phyloP scores from a whole-genome alignment of 2,797 vertebrate species.

The Acipenser ruthenus region DNA sequence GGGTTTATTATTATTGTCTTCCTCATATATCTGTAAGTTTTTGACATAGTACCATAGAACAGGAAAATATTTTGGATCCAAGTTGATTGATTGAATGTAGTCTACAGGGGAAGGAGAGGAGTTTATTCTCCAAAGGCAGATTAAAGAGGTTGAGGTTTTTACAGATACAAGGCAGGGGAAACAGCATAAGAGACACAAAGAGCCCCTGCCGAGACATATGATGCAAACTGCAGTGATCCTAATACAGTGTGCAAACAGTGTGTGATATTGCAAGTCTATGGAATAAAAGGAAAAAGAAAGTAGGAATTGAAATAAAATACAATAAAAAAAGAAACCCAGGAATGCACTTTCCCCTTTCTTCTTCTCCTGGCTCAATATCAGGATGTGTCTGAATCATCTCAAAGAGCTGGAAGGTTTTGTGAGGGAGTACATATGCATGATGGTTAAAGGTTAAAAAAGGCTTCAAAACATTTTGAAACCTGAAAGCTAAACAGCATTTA shows the following conservation, averaged over 20 bases:
- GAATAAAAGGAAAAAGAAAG: conserved; percentile 2
- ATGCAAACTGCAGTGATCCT: neutral
- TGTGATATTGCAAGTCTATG: neutral
- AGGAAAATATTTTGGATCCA: neutral
- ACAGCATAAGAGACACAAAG: neutral
- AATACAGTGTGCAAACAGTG: neutral
- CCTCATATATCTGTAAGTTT: neutral
- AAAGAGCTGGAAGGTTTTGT: neutral
- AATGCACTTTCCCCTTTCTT: neutral
- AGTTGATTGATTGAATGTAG: neutral
- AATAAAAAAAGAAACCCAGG: neutral
- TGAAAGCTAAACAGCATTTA: neutral
- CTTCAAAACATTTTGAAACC: neutral
- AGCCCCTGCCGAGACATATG: neutral
- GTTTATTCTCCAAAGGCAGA: neutral
- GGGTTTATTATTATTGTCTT: neutral
- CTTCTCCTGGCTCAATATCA: neutral
- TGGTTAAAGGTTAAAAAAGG: neutral
- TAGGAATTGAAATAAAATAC: neutral
- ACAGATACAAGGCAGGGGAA: neutral
- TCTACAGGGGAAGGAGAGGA: neutral
- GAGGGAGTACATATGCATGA: neutral
- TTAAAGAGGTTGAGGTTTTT: neutral
- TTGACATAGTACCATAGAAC: neutral
- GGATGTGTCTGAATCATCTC: neutral